Base-by-base conservation (phyloP, 2,797 vertebrate species). In the Galagoides demidoff region DNA sequence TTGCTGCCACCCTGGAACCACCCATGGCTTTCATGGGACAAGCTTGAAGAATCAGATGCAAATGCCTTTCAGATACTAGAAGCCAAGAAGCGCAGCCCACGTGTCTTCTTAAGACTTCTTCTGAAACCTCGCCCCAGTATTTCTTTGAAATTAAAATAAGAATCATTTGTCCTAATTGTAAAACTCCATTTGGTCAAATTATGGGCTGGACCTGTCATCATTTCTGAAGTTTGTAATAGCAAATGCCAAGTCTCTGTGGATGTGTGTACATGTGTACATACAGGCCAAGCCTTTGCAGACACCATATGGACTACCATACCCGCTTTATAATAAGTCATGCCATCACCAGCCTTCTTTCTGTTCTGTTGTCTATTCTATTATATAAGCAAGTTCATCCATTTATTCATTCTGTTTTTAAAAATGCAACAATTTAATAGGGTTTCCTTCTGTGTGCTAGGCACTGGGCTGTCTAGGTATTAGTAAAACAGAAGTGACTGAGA, bases 201-300 rank as follows among this genome's bases (percentile, higher is more conserved):
- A 59, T 17, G 89, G 59, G 45, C 29, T 93, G 49, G 34, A 63
- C 70, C 19, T n/a, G 55, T 76, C 23, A 87, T 70, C 14, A n/a
- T 92, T 93, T 92, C 83, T 95, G 34, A 76, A 55, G 59, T 94
- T 92, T 84, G n/a, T 74, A 84, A 70, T 89, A 86, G 45, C 55
- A 90, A 63, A 92, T 79, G 70, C 59, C 77, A 43, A 14, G 37
- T 93, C n/a, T 93, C 29, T 85, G 59, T 70, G 68, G 79, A 5
- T 19, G n/a, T 27, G 45, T 45, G 14, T 37, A 37, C 39, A 22
- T 7, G 7, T 23, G 0, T 7, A 25, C 25, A 45, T 39, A 77
- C 22, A 31, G 34, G 12, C 73, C 23, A 39, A 90, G 64, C 73
- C 88, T 78, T 92, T 61, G 63, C 85, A 85, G 94, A 87, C 82